Evolutionary conservation across 2,888 invertebrate genomes (phyloP), one percentile per base, ranked within the genome.

Genomic region (Chrysolina americana): DNA sequence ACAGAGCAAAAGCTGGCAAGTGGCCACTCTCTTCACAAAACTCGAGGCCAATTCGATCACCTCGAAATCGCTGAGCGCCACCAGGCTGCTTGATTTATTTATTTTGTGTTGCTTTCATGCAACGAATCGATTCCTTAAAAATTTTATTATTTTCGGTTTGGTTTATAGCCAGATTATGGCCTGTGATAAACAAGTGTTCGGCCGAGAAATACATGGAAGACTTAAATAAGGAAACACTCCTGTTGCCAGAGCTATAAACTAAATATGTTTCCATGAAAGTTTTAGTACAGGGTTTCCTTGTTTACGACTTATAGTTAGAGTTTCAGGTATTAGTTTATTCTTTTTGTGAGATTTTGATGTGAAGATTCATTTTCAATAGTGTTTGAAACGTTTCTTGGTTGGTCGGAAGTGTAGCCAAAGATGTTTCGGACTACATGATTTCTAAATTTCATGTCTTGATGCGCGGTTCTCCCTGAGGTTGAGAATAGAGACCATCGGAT

Each of bases 71-170:
- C 66, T 65, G 73, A 76, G 70, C 77, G 75, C 79, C 68, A 72
- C 75, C 68, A 68, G 71, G 68, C 64, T 70, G 41, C 76, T 72
- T 81, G 78, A 79, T 81, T 81, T 80, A 81, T 81, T 81, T 78
- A 81, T 80, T 80, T 76, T 76, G 74, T 79, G 75, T 78, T 78
- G 76, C 75, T 75, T 78, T 76, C 76, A 69, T 77, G 78, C 76
- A 69, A 76, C 76, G 78, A 79, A 81, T 81, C 81, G 81, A 81
- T 81, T 73, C 76, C 79, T 79, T 79, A 76, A 79, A 80, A 78
- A 76, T 80, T 81, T 81, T 79, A 81, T 80, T 80, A 79, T 79
- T 80, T 76, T 76, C 74, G 71, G 73, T 75, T 72, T 72, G 75
- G 70, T 78, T 76, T 76, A 78, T 70, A 53, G 74, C 76, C 71